Evolutionary conservation across 2,888 invertebrate species (phyloP).

Genomic region (Notodonta dromedarius): DNA sequence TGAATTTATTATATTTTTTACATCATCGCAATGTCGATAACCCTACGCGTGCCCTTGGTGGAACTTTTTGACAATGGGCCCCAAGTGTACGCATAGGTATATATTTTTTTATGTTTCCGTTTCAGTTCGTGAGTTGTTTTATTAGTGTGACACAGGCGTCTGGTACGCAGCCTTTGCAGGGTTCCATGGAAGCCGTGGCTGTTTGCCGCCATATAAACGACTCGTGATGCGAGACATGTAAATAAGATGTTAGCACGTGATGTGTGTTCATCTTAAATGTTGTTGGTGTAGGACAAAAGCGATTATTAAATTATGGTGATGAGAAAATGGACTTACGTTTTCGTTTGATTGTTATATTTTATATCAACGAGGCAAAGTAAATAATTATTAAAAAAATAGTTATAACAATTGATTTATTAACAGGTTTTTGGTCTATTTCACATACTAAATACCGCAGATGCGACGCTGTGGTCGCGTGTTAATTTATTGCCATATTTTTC

Average conservation of each 20-base stretch:
- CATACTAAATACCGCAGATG: too few relatives aligned
- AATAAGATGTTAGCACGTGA: slow-evolving; percentile 1
- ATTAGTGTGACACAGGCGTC: slow-evolving; percentile 31
- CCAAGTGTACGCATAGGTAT: slow-evolving; percentile 12
- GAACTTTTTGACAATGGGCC: slow-evolving; percentile 39
- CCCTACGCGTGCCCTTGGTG: slow-evolving; percentile 38
- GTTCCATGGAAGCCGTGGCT: background rate
- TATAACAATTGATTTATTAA: too few relatives aligned
- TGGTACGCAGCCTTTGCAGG: slow-evolving; percentile 5
- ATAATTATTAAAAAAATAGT: too few relatives aligned
- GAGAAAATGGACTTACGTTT: background rate
- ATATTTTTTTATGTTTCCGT: slow-evolving; percentile 44
- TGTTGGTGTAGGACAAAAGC: slow-evolving; percentile 4
- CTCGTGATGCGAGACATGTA: background rate
- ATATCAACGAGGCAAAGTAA: background rate
- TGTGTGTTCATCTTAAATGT: background rate
- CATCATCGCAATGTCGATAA: slow-evolving; percentile 18
- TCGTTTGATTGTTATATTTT: background rate
- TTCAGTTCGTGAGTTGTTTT: slow-evolving; percentile 41
- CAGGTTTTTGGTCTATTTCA: too few relatives aligned
- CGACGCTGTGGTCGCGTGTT: too few relatives aligned
- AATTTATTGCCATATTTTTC: too few relatives aligned
- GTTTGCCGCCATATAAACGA: slow-evolving; percentile 1
- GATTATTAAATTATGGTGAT: background rate
- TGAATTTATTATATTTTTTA: background rate